These are phyloP conservation scores for Mesorhabditis spiculigera DNA, from an alignment of 2,888 invertebrate species.

Conservation along the genomic window DNA sequence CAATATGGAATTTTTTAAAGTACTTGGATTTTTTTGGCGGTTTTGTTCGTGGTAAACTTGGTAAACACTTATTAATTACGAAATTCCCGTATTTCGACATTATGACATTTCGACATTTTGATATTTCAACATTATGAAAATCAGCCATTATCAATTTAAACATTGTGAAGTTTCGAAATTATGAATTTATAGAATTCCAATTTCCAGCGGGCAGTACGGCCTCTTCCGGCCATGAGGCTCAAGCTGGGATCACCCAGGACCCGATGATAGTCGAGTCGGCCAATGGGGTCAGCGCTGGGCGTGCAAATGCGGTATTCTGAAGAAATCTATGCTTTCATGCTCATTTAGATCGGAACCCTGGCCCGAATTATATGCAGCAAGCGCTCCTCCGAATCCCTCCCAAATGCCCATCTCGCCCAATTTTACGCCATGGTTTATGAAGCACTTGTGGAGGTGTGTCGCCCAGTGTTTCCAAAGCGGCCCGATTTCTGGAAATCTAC, in stretches of 20 bases:
- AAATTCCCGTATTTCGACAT: too few species aligned
- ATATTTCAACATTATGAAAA: too few species aligned
- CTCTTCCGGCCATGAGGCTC: background rate
- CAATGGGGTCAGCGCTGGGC: conserved; percentile 30
- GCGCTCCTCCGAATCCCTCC: conserved; percentile 86
- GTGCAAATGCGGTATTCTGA: conserved; percentile 28
- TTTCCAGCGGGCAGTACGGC: conserved; percentile 4
- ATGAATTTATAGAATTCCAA: background rate
- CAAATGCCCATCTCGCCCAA: conserved; percentile 84
- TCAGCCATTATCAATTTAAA: too few species aligned
- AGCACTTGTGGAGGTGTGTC: conserved; percentile 61
- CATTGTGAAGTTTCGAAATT: too few species aligned
- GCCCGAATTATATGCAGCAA: conserved; percentile 93
- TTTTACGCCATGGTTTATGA: conserved; percentile 87
- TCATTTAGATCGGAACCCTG: conserved; percentile 66
- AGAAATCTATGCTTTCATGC: background rate
- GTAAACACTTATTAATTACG: too few species aligned
- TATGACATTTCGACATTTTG: too few species aligned
- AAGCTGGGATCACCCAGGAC: background rate
- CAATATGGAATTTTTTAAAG: too few species aligned
- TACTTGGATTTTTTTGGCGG: too few species aligned
- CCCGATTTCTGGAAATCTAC: background rate
- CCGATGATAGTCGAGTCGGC: background rate
- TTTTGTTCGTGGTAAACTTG: background rate
- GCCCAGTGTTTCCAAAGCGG: background rate